Evolutionary conservation across 1,140 invertebrate species (phyloP).

Genomic region (Globodera rostochiensis): DNA sequence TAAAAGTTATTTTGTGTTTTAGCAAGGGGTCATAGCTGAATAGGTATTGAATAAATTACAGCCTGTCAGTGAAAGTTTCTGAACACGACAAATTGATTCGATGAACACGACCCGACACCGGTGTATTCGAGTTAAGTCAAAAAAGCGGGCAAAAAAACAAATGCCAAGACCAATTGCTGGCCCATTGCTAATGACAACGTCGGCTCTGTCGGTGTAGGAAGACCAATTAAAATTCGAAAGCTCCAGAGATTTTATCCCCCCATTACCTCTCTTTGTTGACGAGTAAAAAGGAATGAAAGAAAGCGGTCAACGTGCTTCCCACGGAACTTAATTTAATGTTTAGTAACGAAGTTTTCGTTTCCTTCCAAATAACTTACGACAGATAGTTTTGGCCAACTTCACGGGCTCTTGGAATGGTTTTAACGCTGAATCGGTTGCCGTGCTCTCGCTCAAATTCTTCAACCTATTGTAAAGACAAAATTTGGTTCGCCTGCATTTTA

Average conservation of each 20-base stretch:
- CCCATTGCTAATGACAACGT: slow-evolving; percentile 81
- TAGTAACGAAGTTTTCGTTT: slow-evolving; percentile 62
- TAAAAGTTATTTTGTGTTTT: too few relatives aligned
- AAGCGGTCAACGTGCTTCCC: slow-evolving; percentile 1
- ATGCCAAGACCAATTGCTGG: slow-evolving; percentile 91
- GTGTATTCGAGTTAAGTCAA: slow-evolving; percentile 72
- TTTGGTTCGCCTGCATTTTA: neutral
- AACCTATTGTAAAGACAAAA: slow-evolving; percentile 35
- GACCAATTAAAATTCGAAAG: too few relatives aligned
- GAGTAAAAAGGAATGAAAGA: slow-evolving; percentile 16
- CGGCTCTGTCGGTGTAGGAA: slow-evolving; percentile 28
- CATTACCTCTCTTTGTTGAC: slow-evolving; percentile 23
- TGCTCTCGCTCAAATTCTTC: slow-evolving; percentile 30
- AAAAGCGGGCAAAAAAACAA: slow-evolving; percentile 73
- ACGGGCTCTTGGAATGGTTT: slow-evolving; percentile 79
- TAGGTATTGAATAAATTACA: neutral
- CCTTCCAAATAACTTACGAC: slow-evolving; percentile 78
- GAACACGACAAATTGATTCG: slow-evolving; percentile 90
- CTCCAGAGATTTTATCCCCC: too few relatives aligned
- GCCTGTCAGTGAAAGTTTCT: slow-evolving; percentile 83
- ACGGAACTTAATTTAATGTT: slow-evolving; percentile 7
- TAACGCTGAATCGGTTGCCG: slow-evolving; percentile 68
- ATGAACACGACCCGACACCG: slow-evolving; percentile 82
- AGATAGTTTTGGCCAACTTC: slow-evolving; percentile 84
- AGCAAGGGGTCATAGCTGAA: too few relatives aligned